Evolutionary conservation across 37 sponge, comb jelly and placozoan genomes (phyloP).

Genomic region (Cliona cf. orientalis): DNA sequence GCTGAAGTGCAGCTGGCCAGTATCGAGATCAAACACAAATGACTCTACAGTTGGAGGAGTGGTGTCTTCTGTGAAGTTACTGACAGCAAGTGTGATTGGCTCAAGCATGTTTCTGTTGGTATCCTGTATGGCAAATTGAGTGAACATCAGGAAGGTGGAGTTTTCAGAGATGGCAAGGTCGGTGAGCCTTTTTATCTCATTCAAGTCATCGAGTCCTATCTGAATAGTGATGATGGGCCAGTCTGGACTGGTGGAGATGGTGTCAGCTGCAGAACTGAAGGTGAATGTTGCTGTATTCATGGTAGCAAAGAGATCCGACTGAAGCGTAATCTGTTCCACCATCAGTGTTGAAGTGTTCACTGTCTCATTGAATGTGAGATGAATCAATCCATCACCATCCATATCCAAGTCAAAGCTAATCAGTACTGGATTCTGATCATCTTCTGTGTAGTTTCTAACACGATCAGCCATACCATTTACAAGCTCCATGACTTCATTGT

Average conservation of each 20-base stretch:
- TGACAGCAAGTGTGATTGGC: constrained; percentile 36
- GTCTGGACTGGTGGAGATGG: constrained; percentile 54
- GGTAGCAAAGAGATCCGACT: not conserved
- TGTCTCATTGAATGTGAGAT: constrained; percentile 80
- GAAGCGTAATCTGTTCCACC: constrained; percentile 56
- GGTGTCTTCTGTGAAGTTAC: constrained; percentile 55
- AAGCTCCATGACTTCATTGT: constrained; percentile 59
- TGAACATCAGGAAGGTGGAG: constrained; percentile 69
- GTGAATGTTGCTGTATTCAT: not conserved
- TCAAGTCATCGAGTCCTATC: constrained; percentile 77
- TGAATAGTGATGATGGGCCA: constrained; percentile 68
- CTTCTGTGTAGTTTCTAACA: constrained; percentile 57
- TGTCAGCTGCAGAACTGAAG: constrained; percentile 6
- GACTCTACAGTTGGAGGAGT: constrained; percentile 47
- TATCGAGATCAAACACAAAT: constrained; percentile 75
- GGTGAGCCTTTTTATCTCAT: constrained; percentile 76
- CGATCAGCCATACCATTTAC: constrained; percentile 31
- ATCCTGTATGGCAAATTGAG: constrained; percentile 54
- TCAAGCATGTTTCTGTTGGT: constrained; percentile 65
- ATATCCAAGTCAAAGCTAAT: constrained; percentile 78
- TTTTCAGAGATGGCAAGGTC: constrained; percentile 59
- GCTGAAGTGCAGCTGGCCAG: constrained; percentile 59
- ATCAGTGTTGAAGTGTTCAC: constrained; percentile 68
- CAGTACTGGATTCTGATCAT: constrained; percentile 64
- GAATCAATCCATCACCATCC: constrained; percentile 48